Evolutionary conservation across 2,888 invertebrate species (phyloP).

Genomic region (Drosophila yooni): DNA sequence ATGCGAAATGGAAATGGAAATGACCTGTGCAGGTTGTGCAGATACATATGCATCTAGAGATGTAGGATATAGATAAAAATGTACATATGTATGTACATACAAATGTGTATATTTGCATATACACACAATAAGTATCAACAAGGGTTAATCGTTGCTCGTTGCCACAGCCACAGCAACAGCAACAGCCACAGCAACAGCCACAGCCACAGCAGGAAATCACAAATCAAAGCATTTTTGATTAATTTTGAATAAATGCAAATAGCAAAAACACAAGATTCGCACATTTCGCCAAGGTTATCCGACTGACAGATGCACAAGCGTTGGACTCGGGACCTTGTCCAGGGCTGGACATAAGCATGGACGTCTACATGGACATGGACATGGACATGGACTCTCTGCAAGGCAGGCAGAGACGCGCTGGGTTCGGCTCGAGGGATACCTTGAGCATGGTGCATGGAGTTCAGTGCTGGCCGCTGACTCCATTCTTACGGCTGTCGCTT

Average conservation of each 20-base stretch:
- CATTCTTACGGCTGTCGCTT: constrained; percentile 73
- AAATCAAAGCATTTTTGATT: constrained; percentile 83
- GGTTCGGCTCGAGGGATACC: not conserved
- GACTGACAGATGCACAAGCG: constrained; percentile 63
- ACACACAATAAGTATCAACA: not conserved
- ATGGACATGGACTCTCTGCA: not conserved
- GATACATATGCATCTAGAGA: not conserved
- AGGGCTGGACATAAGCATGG: constrained; percentile 8
- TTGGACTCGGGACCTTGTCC: constrained; percentile 4
- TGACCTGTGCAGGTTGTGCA: constrained; percentile 19
- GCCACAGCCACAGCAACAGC: constrained; percentile 70
- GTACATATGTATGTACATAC: not conserved
- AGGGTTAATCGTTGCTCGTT: constrained; percentile 7
- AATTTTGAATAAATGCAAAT: constrained; percentile 82
- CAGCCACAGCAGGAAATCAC: constrained; percentile 83
- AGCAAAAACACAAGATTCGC: constrained; percentile 50
- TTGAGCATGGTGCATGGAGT: not conserved
- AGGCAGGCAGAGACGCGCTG: too few species aligned
- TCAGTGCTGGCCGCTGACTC: constrained; percentile 39
- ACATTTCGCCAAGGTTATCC: constrained; percentile 64
- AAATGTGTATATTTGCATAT: not conserved
- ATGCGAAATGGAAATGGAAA: constrained; percentile 7
- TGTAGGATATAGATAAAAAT: not conserved
- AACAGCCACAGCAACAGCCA: too few species aligned
- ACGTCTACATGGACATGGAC: constrained; percentile 8